phyloP scores from a whole-genome alignment of 2,888 invertebrate genomes.

The Theretra japonica region DNA sequence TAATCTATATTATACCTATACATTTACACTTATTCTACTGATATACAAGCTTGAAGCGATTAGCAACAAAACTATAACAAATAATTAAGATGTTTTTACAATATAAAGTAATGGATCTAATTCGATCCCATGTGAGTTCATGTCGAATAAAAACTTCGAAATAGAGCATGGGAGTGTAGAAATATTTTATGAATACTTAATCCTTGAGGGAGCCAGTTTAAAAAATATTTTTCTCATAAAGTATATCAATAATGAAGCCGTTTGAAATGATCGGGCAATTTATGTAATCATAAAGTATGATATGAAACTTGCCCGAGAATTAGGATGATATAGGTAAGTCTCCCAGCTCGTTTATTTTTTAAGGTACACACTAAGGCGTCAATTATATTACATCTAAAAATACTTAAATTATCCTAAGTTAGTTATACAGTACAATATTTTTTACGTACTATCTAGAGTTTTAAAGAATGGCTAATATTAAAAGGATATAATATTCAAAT shows the following conservation, averaged over 20 bases:
- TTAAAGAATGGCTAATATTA: not conserved
- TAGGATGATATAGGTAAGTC: too few species aligned
- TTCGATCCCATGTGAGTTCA: not conserved
- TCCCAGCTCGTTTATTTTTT: not conserved
- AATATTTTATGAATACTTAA: not conserved
- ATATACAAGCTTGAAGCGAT: constrained; percentile 29
- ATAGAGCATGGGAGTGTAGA: not conserved
- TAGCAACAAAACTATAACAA: constrained; percentile 30
- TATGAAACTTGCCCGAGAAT: too few species aligned
- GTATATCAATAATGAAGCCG: too few species aligned
- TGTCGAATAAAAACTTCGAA: not conserved
- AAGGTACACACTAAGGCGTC: not conserved
- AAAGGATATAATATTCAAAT: not conserved
- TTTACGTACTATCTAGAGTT: constrained; percentile 1
- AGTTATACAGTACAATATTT: constrained; percentile 8
- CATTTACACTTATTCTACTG: constrained; percentile 28
- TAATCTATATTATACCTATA: constrained; percentile 29
- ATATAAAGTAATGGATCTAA: constrained; percentile 17
- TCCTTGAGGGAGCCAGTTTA: not conserved
- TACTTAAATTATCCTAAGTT: not conserved
- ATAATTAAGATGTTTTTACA: constrained; percentile 29
- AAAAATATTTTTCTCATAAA: too few species aligned
- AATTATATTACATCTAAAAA: constrained; percentile 11
- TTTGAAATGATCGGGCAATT: not conserved
- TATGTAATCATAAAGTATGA: not conserved